phyloP scores from a whole-genome alignment of 2,113 vertebrate genomes.

The Ailurus styani region DNA sequence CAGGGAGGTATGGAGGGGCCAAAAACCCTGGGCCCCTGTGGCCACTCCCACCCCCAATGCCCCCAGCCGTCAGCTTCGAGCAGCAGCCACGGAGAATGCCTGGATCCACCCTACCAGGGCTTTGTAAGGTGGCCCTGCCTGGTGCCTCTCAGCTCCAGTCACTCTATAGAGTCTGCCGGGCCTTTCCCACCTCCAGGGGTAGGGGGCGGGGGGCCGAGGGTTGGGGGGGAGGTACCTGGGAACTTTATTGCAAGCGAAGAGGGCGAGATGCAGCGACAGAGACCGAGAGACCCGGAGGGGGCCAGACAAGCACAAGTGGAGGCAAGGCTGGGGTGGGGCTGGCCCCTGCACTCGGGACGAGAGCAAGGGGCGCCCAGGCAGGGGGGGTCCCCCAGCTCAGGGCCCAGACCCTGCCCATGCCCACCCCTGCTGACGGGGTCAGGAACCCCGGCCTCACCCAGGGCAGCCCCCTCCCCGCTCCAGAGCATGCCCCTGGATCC shows the following conservation, averaged over 20 bases:
- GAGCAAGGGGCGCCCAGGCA: not conserved
- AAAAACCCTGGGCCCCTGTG: constrained; percentile 30
- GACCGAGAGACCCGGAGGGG: not conserved
- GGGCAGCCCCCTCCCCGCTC: not conserved
- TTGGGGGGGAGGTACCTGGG: not conserved
- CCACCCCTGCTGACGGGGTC: not conserved
- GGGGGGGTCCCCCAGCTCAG: not conserved
- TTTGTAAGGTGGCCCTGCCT: constrained; percentile 63
- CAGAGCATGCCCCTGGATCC: not conserved
- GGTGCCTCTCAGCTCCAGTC: not conserved
- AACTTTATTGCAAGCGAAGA: not conserved
- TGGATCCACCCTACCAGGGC: constrained; percentile 50
- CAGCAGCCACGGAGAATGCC: not conserved
- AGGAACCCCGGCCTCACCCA: not conserved
- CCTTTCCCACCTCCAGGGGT: not conserved
- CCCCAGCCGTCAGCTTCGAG: constrained; percentile 32
- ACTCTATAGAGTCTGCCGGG: constrained; percentile 18
- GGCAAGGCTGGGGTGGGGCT: not conserved
- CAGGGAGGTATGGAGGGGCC: constrained; percentile 62
- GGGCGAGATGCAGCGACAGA: not conserved
- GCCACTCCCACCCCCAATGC: constrained; percentile 44
- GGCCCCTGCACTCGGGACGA: not conserved
- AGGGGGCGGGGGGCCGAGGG: not conserved
- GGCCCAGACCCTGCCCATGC: not conserved
- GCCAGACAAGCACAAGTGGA: not conserved